phyloP scores from a whole-genome alignment of 2,113 vertebrate species.

The Syrmaticus mikado region DNA sequence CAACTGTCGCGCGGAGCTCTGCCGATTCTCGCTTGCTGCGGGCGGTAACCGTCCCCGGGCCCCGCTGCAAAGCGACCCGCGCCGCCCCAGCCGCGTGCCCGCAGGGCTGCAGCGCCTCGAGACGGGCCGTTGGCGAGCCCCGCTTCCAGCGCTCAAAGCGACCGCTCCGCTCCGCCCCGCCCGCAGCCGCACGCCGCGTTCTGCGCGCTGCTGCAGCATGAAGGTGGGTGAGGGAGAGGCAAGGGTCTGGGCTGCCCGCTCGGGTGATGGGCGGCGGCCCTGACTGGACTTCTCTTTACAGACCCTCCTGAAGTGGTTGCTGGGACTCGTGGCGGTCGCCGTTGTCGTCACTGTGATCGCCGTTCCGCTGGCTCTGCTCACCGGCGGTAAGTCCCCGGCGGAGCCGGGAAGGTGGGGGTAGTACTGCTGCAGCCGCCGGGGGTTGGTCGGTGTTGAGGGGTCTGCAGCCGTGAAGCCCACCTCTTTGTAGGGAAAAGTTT shows the following conservation, averaged over 20 bases:
- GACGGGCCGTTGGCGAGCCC: rapidly evolving
- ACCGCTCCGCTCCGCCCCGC: not conserved
- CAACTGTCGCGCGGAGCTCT: not conserved
- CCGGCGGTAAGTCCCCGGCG: constrained; percentile 63
- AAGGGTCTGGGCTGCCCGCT: not conserved
- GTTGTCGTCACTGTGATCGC: constrained; percentile 63
- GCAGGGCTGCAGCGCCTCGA: rapidly evolving
- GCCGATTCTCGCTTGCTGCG: not conserved
- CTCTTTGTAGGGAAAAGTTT: not conserved
- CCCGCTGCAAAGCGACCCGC: too few relatives aligned
- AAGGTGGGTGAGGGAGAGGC: not conserved
- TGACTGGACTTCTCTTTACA: constrained; percentile 48
- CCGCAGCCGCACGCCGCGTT: not conserved
- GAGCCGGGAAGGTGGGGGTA: not conserved
- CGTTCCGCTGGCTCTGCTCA: constrained; percentile 74
- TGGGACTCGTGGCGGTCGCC: constrained; percentile 68
- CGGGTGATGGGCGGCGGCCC: not conserved
- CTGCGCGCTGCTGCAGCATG: not conserved
- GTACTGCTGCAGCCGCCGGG: not conserved
- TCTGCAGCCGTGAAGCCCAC: too few relatives aligned
- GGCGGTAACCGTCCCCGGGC: not conserved
- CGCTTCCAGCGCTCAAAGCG: not conserved
- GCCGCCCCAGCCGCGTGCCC: not conserved
- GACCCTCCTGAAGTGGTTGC: constrained; percentile 75
- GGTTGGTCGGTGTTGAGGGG: not conserved